Evolutionary conservation across 1,140 invertebrate genomes (phyloP), one percentile per base, ranked within the genome.

Genomic region (Lanistes nyassanus): DNA sequence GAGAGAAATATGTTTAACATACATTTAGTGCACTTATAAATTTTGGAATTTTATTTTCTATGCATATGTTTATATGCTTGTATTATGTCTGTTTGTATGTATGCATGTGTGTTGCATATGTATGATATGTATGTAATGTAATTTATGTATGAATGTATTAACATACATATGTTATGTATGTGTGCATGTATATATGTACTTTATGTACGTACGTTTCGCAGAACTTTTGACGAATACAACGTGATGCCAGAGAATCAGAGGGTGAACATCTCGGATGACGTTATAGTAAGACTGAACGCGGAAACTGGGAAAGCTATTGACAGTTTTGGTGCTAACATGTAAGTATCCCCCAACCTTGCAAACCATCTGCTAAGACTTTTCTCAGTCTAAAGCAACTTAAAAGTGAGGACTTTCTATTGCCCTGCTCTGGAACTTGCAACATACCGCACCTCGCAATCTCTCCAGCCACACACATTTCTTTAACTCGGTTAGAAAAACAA

Each of bases 81-180:
- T 9, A 31, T 60, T 34, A 36, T 64, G 60, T 64, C 2, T 64
- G 60, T 64, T 29, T 64, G 60, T 23, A 36, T 64, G 60, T 29
- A 36, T 64, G 26, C 60, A 36, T 64, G 60, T 9, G 60, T 64
- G 60, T n/a, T n/a, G n/a, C n/a, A n/a, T n/a, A n/a, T n/a, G n/a
- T n/a, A n/a, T n/a, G n/a, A 31, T 2, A 3, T 36, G 64, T 66
- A 23, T 66, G 64, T 66, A 39, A 39, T 21, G 16, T 29, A 3
- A 23, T 64, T 11, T 64, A 36, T 31, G 60, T 64, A 13, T 31
- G 60, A 34, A 23, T 31, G 60, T 64, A 23, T 64, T 29, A 36
- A 36, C 11, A 36, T 16, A 36, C 11, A n/a, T 16, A 36, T 31
- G 36, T 9, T 39, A 39, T 66, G 64, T 66, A 39, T 66, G 64